Percentiles rank a stretch among this genome's conserved stretches.
Evolutionary conservation across 2,113 vertebrate species (phyloP).

Genomic region (Lepisosteus osseus): DNA sequence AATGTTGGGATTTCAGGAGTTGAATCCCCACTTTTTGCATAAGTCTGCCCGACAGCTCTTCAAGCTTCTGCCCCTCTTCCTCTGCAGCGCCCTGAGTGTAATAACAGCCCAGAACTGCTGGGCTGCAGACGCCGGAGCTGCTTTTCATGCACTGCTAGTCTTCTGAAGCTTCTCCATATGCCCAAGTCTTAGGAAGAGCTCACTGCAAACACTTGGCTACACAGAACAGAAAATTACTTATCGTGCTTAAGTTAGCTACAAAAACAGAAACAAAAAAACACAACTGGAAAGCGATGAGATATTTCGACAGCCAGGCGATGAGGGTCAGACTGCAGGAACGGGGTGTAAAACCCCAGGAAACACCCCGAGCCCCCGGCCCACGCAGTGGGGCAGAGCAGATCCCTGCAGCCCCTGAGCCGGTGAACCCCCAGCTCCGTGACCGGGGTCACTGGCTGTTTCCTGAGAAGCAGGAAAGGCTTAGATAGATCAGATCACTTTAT

Average conservation of each 20-base stretch:
- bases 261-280: constrained; percentile 57
- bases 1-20: too few relatives aligned
- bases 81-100: constrained; percentile 24
- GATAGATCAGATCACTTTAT: too few relatives aligned
- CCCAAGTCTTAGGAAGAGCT: constrained; percentile 46
- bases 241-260: constrained; percentile 49
- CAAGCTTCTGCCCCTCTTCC: constrained; percentile 7
- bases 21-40: too few relatives aligned
- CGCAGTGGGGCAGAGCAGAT: not conserved
- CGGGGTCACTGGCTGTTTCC: too few relatives aligned
- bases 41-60: constrained; percentile 3
- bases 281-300: constrained; percentile 20
- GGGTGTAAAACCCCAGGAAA: not conserved
- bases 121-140: constrained; percentile 49
- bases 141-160: constrained; percentile 70
- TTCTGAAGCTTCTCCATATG: constrained; percentile 78
- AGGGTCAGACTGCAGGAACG: too few relatives aligned
- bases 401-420: not conserved
- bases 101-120: constrained; percentile 30
- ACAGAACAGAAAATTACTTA: constrained; percentile 69
- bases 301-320: constrained; percentile 40
- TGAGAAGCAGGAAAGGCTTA: too few relatives aligned
- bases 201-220: constrained; percentile 70
- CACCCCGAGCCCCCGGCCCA: not conserved
- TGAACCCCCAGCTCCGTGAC: too few relatives aligned